Evolutionary conservation across 2,113 vertebrate species (phyloP).

Genomic region (Enhydra lutris): DNA sequence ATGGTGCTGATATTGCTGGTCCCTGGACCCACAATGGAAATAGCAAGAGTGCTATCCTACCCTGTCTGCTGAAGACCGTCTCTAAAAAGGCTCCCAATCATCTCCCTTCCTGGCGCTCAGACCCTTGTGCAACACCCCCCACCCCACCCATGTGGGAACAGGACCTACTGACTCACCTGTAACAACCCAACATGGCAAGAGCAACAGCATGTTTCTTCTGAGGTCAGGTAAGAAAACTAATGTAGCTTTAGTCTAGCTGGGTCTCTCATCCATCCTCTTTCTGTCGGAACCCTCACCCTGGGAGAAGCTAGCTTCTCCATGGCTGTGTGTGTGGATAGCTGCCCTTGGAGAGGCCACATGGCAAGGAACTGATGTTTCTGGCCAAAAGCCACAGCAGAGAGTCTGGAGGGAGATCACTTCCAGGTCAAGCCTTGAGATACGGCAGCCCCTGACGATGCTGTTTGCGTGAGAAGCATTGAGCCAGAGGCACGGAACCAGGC

Average conservation of each 20-base stretch:
- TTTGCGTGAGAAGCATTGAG: neutral
- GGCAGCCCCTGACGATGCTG: accelerated
- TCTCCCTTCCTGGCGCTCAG: no score
- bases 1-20: no score
- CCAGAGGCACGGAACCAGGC: neutral
- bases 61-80: neutral
- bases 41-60: neutral
- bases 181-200: neutral
- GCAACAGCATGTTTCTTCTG: neutral
- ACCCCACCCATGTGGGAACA: neutral
- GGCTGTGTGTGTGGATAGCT: accelerated
- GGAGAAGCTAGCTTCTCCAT: no score
- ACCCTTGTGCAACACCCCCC: neutral
- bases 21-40: accelerated
- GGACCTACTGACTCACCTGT: neutral
- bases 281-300: neutral
- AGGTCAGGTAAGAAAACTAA: neutral
- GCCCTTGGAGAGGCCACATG: neutral
- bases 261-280: neutral
- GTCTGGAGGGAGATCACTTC: neutral
- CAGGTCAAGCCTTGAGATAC: neutral
- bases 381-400: neutral
- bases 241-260: neutral
- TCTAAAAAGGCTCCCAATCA: neutral
- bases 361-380: neutral